These are phyloP conservation scores for Philaethria dido DNA, from an alignment of 2,888 invertebrate species.

Conservation along the genomic window DNA sequence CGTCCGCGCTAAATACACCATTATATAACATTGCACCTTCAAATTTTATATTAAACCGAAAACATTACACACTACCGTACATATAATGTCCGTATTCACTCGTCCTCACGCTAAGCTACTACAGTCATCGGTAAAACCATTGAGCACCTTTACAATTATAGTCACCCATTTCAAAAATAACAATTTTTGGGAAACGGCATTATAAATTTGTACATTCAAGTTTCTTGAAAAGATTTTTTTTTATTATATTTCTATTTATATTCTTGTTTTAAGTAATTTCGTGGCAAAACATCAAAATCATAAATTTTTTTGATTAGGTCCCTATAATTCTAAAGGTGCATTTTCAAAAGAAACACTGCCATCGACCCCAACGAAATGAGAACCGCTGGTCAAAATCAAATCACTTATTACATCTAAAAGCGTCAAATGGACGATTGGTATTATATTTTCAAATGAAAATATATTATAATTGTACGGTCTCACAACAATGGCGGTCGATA, in stretches of 20 bases:
- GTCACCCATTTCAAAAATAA: too few species aligned
- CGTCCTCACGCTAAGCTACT: constrained; percentile 33
- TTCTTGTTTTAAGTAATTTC: too few species aligned
- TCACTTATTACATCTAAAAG: constrained; percentile 23
- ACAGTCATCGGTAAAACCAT: constrained; percentile 25
- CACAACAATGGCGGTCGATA: constrained; percentile 1
- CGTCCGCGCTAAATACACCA: constrained; percentile 61
- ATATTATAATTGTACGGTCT: not conserved
- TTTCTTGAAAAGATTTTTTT: too few species aligned
- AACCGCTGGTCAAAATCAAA: constrained; percentile 15
- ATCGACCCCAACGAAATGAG: constrained; percentile 1
- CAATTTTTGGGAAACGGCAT: too few species aligned
- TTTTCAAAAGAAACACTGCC: not conserved
- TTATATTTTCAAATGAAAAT: constrained; percentile 8
- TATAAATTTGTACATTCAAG: too few species aligned
- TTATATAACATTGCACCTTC: constrained; percentile 81
- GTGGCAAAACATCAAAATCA: too few species aligned
- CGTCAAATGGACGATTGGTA: constrained; percentile 20
- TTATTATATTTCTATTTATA: too few species aligned
- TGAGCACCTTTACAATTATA: too few species aligned
- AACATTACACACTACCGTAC: constrained; percentile 69
- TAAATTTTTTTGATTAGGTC: too few species aligned
- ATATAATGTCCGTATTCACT: constrained; percentile 61
- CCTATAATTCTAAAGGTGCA: too few species aligned
- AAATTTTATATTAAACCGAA: constrained; percentile 65